Evolutionary conservation across 2,113 vertebrate genomes (phyloP).

Genomic region (Neolamprologus devosi): DNA sequence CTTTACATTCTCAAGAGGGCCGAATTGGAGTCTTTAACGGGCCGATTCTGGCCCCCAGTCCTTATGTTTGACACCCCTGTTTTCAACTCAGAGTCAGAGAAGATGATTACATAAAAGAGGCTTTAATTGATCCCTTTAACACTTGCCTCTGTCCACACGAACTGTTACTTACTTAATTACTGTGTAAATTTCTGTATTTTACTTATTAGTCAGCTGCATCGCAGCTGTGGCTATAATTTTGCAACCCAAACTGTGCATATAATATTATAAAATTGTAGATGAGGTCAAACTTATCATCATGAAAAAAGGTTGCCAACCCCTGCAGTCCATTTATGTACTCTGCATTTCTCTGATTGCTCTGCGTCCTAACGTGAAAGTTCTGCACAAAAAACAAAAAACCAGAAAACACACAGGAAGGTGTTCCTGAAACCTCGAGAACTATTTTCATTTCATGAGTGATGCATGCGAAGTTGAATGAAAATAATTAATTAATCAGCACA

Average conservation of each 20-base stretch:
- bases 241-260: background rate
- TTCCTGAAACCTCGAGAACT: conserved; percentile 7
- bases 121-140: background rate
- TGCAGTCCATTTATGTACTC: background rate
- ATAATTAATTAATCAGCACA: conserved; percentile 12
- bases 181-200: background rate
- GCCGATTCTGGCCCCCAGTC: background rate
- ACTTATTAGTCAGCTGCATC: background rate
- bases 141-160: background rate
- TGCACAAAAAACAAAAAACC: background rate
- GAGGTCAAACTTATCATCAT: background rate
- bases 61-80: background rate
- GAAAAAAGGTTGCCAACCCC: background rate
- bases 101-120: background rate
- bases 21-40: fast-evolving
- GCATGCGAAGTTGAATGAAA: conserved; percentile 38
- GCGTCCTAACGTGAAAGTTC: background rate
- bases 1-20: background rate
- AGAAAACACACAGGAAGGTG: background rate
- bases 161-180: background rate
- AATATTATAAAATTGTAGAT: background rate
- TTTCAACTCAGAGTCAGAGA: background rate
- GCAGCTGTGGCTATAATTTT: background rate
- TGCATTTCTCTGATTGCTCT: background rate
- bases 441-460: conserved; percentile 65